These are phyloP conservation scores for Anolis sagrei DNA, from an alignment of 2,113 vertebrate genomes.

Conservation along the genomic window DNA sequence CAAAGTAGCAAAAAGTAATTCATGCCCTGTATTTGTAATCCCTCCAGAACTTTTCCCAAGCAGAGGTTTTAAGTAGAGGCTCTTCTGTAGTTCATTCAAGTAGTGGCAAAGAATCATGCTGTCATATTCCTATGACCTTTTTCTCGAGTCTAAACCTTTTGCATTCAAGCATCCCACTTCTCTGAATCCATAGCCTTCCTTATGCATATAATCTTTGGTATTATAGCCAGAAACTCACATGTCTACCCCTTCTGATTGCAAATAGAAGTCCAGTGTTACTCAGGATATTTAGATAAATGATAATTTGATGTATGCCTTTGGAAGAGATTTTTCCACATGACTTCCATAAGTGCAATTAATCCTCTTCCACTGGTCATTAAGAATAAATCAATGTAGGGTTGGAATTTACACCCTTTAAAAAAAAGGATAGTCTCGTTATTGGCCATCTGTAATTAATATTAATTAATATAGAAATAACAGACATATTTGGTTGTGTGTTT, in stretches of 20 bases:
- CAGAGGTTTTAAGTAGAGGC: neutral
- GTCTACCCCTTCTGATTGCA: neutral
- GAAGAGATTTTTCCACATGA: neutral
- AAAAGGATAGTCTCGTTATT: neutral
- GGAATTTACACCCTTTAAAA: neutral
- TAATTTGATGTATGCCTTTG: neutral
- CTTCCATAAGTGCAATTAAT: neutral
- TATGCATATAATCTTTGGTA: neutral
- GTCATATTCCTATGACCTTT: too few relatives aligned
- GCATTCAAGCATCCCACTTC: neutral
- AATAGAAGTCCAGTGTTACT: neutral
- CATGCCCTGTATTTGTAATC: neutral
- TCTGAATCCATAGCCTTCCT: neutral
- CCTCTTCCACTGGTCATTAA: neutral
- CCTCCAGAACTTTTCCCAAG: neutral
- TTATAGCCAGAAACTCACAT: neutral
- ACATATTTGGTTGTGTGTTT: neutral
- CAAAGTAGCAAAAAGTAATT: neutral
- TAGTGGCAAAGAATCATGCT: neutral
- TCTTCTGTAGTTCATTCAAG: neutral
- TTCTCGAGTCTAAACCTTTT: neutral
- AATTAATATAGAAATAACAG: conserved; percentile 22
- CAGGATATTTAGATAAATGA: neutral
- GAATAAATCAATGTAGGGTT: neutral
- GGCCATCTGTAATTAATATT: neutral